These are phyloP conservation scores for Mesorhabditis sp. DNA, from an alignment of 2,888 invertebrate species.

Conservation along the genomic window DNA sequence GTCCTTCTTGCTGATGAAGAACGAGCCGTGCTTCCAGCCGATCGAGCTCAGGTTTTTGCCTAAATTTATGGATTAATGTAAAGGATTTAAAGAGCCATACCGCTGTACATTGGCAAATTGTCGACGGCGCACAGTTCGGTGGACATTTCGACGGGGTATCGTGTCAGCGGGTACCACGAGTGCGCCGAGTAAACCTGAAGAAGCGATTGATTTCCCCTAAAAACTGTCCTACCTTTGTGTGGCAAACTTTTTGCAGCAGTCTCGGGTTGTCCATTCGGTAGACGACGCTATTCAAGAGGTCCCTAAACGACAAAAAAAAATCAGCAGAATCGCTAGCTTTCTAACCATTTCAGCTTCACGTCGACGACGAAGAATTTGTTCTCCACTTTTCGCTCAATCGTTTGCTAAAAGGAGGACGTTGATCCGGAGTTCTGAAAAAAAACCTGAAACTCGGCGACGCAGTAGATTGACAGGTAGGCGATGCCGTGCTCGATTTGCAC, in stretches of 20 bases:
- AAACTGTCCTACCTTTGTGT: background rate
- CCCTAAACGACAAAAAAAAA: background rate
- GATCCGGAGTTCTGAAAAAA: background rate
- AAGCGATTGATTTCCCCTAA: too few relatives aligned
- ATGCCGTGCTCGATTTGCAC: background rate
- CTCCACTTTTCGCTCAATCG: background rate
- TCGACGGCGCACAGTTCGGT: too few relatives aligned
- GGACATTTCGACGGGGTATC: too few relatives aligned
- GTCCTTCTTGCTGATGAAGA: too few relatives aligned
- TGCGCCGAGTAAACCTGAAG: too few relatives aligned
- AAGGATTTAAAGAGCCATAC: too few relatives aligned
- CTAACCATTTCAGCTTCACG: background rate
- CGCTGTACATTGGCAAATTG: too few relatives aligned
- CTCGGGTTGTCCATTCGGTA: background rate
- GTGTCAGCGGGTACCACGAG: too few relatives aligned
- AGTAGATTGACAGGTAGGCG: background rate
- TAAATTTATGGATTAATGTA: too few relatives aligned
- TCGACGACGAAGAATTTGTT: conserved; percentile 3
- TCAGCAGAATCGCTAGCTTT: background rate
- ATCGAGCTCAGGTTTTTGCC: too few relatives aligned
- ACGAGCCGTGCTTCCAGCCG: too few relatives aligned
- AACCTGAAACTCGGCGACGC: background rate
- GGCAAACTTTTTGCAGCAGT: background rate
- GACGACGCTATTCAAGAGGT: background rate
- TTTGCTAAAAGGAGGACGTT: background rate